These are phyloP conservation scores for Pinctada fucata DNA, from an alignment of 2,888 invertebrate genomes.

Conservation along the genomic window DNA sequence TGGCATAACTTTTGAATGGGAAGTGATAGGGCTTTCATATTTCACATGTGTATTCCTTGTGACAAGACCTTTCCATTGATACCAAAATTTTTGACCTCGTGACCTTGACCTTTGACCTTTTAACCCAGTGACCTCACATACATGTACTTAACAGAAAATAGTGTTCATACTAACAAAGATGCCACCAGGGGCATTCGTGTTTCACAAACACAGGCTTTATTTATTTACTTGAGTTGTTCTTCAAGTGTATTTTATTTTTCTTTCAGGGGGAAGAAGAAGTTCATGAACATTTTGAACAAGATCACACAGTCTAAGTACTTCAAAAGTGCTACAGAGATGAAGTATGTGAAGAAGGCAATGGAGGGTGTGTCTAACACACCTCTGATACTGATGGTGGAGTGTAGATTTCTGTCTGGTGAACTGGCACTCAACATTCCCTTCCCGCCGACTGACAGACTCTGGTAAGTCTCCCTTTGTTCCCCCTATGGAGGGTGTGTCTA, in stretches of 20 bases:
- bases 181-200: too few species aligned
- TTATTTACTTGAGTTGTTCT: too few species aligned
- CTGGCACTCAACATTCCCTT: constrained; percentile 91
- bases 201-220: too few species aligned
- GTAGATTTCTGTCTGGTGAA: constrained; percentile 87
- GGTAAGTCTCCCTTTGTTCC: constrained; percentile 79
- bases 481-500: constrained; percentile 91
- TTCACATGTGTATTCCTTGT: too few species aligned
- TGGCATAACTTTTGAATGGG: too few species aligned
- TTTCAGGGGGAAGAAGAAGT: constrained; percentile 80
- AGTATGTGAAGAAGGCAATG: constrained; percentile 91
- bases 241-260: constrained; percentile 8
- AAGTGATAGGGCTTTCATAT: too few species aligned
- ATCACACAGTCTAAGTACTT: constrained; percentile 91
- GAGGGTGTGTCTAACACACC: constrained; percentile 93
- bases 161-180: too few species aligned
- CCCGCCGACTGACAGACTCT: constrained; percentile 92
- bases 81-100: too few species aligned
- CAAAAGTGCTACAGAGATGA: constrained; percentile 91
- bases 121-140: too few species aligned
- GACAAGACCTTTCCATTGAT: too few species aligned
- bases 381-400: constrained; percentile 89
- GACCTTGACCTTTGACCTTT: too few species aligned
- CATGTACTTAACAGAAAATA: too few species aligned
- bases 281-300: constrained; percentile 89